Conservation (phyloP, 2,888 invertebrate genomes). For the Lucinisca nassula region DNA sequence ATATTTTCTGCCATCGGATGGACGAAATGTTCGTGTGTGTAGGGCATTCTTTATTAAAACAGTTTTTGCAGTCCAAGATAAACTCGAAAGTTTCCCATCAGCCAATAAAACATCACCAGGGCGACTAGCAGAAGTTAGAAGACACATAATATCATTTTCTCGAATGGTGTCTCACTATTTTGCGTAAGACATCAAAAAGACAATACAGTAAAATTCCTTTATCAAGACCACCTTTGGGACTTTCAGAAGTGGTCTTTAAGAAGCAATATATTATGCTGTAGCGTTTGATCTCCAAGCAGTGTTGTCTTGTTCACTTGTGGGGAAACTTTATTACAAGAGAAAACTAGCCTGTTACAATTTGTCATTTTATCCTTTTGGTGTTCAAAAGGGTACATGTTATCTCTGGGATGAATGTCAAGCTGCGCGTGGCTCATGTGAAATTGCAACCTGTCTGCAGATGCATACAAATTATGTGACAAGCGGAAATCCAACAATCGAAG, state of each 20-base stretch:
- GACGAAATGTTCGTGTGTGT: constrained; percentile 1
- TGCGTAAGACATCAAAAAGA: constrained; percentile 15
- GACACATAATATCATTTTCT: neutral
- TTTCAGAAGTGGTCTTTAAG: neutral
- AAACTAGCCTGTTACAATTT: constrained; percentile 42
- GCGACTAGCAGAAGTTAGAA: constrained; percentile 7
- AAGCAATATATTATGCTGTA: constrained; percentile 15
- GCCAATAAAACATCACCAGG: constrained; percentile 29
- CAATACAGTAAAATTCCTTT: constrained; percentile 24
- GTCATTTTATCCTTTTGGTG: constrained; percentile 27
- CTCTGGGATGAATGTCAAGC: constrained; percentile 44
- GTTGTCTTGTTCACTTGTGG: constrained; percentile 31
- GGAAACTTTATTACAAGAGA: constrained; percentile 55
- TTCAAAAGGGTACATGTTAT: constrained; percentile 39
- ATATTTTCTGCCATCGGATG: neutral
- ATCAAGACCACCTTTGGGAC: too few species aligned
- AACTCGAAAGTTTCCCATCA: neutral
- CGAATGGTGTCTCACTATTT: constrained; percentile 8
- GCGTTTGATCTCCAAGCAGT: constrained; percentile 50
- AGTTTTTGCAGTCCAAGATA: constrained; percentile 14
- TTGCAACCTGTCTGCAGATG: constrained; percentile 17
- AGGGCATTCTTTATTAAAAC: constrained; percentile 55
- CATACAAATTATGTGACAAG: constrained; percentile 25
- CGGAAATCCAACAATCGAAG: neutral
- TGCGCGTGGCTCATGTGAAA: constrained; percentile 38